Evolutionary conservation across 1,140 invertebrate species (phyloP).

Genomic region (Solen grandis): DNA sequence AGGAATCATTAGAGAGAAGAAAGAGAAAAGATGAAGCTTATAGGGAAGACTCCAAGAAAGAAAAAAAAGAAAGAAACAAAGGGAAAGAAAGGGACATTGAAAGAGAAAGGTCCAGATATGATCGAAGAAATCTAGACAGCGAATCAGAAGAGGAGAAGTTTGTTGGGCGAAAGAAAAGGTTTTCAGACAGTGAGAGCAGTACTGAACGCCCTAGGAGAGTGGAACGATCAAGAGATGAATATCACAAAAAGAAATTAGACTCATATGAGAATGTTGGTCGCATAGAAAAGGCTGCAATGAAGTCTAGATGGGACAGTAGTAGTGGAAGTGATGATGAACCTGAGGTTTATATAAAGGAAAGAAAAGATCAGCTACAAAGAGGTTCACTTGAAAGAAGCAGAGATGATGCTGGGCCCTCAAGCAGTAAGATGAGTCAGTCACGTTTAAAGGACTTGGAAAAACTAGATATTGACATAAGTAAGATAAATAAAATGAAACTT

Average conservation of each 20-base stretch:
- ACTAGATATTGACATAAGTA: conserved; percentile 52
- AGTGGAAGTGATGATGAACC: conserved; percentile 45
- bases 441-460: conserved; percentile 5
- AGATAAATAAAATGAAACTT: conserved; percentile 48
- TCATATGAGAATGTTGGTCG: background rate
- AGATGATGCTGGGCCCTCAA: background rate
- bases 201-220: background rate
- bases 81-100: background rate
- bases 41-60: no score
- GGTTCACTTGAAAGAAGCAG: background rate
- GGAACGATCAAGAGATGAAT: background rate
- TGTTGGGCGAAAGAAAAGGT: background rate
- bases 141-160: conserved; percentile 2
- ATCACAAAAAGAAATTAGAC: background rate
- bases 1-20: background rate
- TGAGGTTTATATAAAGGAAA: background rate
- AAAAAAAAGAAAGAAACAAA: background rate
- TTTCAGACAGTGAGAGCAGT: background rate
- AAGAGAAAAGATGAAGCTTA: no score
- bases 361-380: background rate
- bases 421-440: background rate
- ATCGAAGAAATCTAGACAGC: conserved; percentile 2
- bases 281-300: conserved; percentile 11
- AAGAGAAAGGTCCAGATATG: conserved; percentile 14
- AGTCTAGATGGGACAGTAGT: conserved; percentile 53